These are phyloP conservation scores for Climacteris rufus DNA, from an alignment of 2,113 vertebrate species.

Conservation along the genomic window DNA sequence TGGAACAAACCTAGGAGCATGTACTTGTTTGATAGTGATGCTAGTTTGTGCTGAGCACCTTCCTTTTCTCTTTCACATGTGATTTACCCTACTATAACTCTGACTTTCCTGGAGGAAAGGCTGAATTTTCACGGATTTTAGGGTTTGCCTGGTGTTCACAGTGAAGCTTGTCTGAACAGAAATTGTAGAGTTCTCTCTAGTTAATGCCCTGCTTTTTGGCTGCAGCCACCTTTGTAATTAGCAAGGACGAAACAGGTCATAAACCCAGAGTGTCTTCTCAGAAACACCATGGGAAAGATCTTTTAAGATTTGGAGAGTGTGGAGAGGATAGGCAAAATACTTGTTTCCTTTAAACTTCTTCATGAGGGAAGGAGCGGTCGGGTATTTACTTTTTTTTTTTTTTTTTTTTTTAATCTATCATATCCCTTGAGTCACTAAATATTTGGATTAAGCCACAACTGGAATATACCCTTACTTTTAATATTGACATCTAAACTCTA, in stretches of 20 bases:
- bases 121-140: background rate
- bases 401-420: too few relatives aligned
- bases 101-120: background rate
- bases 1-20: background rate
- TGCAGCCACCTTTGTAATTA: background rate
- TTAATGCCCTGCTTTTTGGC: background rate
- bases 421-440: background rate
- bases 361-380: too few relatives aligned
- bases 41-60: background rate
- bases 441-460: background rate
- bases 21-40: rapidly evolving
- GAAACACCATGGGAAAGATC: background rate
- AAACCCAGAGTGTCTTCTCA: background rate
- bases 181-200: background rate
- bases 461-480: background rate
- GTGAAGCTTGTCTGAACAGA: background rate
- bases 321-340: background rate
- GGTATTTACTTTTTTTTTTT: too few relatives aligned
- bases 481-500: background rate
- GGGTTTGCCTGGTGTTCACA: background rate
- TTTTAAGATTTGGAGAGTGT: background rate
- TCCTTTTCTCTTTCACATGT: background rate
- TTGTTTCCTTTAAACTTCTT: background rate
- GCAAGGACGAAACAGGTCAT: background rate
- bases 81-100: background rate